Percentiles rank a stretch among this genome's conserved stretches.
Evolutionary conservation across 2,113 vertebrate species (phyloP).

Genomic region (zebrafish (Danio rerio)): DNA sequence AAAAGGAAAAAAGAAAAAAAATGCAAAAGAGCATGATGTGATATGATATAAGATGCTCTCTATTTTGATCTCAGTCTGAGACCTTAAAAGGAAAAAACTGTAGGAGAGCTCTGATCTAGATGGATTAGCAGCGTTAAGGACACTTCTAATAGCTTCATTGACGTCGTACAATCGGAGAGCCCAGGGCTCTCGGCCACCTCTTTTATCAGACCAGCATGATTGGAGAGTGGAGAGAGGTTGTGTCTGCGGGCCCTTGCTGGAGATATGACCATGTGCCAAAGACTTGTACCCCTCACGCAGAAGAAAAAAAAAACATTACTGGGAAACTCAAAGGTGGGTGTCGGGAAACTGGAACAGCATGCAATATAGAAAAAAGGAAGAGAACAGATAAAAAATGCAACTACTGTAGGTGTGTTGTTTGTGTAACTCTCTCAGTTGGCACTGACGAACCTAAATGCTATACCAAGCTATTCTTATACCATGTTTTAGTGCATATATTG

Average conservation of each 20-base stretch:
- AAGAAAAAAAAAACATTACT: not conserved
- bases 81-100: conserved; percentile 8
- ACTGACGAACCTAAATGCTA: too few species aligned
- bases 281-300: not conserved
- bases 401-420: not conserved
- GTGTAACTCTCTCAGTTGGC: not conserved
- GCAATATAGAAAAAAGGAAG: not conserved
- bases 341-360: not conserved
- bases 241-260: not conserved
- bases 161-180: not conserved
- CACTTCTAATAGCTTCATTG: conserved; percentile 42
- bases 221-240: not conserved
- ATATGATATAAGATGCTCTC: not conserved
- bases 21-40: not conserved
- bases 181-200: conserved; percentile 6
- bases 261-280: conserved; percentile 32
- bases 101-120: not conserved
- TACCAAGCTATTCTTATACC: too few species aligned
- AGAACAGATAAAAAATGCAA: not conserved
- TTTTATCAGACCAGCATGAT: conserved; percentile 25
- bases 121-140: conserved; percentile 7
- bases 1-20: not conserved
- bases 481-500: too few species aligned
- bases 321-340: not conserved
- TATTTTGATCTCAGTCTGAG: not conserved